Base-by-base conservation (phyloP, 35 echinoderm and acorn worm species). In the Hemicentrotus pulcherrimus region DNA sequence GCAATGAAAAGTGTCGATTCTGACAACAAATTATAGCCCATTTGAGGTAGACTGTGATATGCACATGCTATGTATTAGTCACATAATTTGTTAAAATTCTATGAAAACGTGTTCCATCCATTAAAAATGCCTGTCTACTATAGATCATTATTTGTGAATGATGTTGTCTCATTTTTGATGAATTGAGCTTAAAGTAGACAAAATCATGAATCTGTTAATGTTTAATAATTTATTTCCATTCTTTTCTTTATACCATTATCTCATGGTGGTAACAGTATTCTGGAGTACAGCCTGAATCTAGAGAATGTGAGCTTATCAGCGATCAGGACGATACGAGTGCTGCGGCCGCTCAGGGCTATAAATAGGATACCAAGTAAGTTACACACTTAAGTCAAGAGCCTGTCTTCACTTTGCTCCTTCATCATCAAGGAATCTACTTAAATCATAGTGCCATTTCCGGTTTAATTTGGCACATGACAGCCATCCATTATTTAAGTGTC, bases 321-420 rank as follows among this genome's bases (percentile, higher is more conserved):
- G 32, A 99, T 99, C 47, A 88, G 97, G 94, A 99, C 97, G 46
- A 97, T 99, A 47, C 94, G 98, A 94, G 98, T 99, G 88, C 95
- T 99, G 19, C 86, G 98, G 59, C 98, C 98, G 31, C 94, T 99
- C 31, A 92, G 98, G 52, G 98, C 98, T 30, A 99, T 99, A 61
- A 99, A 99, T 94, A 99, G 98, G 96, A 97, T 99, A 86, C 98
- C 98, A 97, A 99, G 98, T 99, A 96, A 97, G 98, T 99, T n/a
- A 22, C 19, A 78, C 24, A 28, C 50, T 55, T 55, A 2, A 55
- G 10, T 55, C 50, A 55, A 55, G 50, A 55, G 50, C 50, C 9
- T 55, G 50, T 11, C 50, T 55, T 55, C 2, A 55, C 2, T 55
- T 15, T 55, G 11, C 12, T 55, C 10, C 5, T 14, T 14, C 12